A percentile compares a stretch with the other conserved stretches of the same genome.
Evolutionary conservation across 2,888 invertebrate species (phyloP).

Genomic region (Choreutis nemorana): DNA sequence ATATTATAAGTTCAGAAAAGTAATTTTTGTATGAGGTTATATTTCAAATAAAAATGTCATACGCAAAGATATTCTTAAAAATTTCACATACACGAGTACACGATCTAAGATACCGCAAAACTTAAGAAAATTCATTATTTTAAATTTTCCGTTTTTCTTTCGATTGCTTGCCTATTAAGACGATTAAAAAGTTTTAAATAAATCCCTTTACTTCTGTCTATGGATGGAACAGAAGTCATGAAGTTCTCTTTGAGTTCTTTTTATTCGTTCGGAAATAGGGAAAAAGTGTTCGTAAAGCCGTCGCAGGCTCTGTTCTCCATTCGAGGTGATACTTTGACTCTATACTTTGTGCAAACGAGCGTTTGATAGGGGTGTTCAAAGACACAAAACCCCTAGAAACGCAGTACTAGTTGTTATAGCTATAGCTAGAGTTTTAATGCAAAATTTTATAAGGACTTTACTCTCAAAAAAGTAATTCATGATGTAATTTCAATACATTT

Average conservation of each 20-base stretch:
- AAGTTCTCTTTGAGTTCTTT: constrained; percentile 49
- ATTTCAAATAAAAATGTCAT: too few species aligned
- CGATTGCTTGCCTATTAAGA: too few species aligned
- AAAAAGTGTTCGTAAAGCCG: constrained; percentile 56
- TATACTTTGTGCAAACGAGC: constrained; percentile 59
- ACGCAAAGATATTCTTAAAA: too few species aligned
- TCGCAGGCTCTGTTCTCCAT: constrained; percentile 40
- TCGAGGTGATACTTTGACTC: constrained; percentile 42
- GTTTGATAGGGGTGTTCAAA: constrained; percentile 58
- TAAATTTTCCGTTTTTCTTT: too few species aligned
- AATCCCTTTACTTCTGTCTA: too few species aligned
- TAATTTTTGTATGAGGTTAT: too few species aligned
- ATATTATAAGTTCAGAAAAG: too few species aligned
- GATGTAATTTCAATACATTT: not conserved
- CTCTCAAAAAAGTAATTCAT: not conserved
- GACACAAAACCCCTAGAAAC: too few species aligned
- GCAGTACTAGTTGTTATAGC: not conserved
- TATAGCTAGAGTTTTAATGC: not conserved
- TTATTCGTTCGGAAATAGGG: constrained; percentile 56
- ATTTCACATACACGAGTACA: too few species aligned
- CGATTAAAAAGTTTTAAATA: too few species aligned
- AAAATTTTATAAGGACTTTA: not conserved
- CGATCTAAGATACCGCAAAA: too few species aligned
- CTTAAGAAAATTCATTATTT: too few species aligned
- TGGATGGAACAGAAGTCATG: constrained; percentile 57